Conservation (phyloP, 1,140 invertebrate genomes). For the Teleogryllus occipitalis region DNA sequence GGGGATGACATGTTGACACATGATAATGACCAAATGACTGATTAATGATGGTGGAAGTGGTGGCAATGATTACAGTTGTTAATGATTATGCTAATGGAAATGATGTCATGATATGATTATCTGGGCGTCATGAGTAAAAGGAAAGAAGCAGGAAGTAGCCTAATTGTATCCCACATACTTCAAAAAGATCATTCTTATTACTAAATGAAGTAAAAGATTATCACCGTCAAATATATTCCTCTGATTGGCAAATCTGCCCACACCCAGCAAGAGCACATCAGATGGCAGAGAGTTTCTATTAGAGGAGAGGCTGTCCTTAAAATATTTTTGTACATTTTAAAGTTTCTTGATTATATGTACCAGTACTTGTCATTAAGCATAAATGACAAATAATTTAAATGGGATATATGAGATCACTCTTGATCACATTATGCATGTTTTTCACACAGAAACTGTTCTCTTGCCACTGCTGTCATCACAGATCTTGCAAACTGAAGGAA, state of each 20-base stretch:
- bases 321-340: background rate
- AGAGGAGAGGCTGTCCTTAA: background rate
- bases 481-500: conserved; percentile 1
- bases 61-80: background rate
- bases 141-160: background rate
- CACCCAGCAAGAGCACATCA: conserved; percentile 3
- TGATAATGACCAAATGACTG: no score
- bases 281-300: background rate
- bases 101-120: background rate
- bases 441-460: background rate
- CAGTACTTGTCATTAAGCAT: background rate
- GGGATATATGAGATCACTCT: background rate
- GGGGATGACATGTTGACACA: no score
- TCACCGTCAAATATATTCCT: background rate
- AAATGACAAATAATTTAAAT: background rate
- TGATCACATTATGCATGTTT: background rate
- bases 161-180: background rate
- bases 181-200: conserved; percentile 2
- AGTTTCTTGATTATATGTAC: background rate
- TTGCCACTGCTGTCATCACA: conserved; percentile 3
- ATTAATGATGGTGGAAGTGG: background rate
- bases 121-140: background rate
- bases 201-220: background rate
- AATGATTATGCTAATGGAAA: background rate
- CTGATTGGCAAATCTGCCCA: background rate